A percentile compares a stretch with the other conserved stretches of the same genome.
These are phyloP conservation scores for Cheiracanthium punctorium DNA, from an alignment of 2,888 invertebrate genomes.

Conservation along the genomic window DNA sequence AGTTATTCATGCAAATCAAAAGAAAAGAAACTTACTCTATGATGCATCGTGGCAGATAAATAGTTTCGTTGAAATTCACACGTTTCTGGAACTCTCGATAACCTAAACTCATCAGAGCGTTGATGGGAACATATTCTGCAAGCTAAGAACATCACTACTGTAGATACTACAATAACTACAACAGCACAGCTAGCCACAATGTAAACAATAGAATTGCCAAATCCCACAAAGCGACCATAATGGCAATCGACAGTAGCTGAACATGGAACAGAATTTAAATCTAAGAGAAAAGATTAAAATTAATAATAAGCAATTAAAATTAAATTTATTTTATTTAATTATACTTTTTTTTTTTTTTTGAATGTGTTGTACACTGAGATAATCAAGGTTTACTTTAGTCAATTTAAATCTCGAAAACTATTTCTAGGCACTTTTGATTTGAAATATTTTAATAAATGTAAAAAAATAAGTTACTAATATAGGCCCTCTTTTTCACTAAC, in stretches of 20 bases:
- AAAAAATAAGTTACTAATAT: too few relatives aligned
- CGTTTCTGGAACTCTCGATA: slow-evolving; percentile 19
- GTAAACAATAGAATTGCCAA: slow-evolving; percentile 77
- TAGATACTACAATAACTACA: slow-evolving; percentile 78
- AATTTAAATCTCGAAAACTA: too few relatives aligned
- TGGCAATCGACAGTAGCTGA: slow-evolving; percentile 40
- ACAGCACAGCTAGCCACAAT: slow-evolving; percentile 78
- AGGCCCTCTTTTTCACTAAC: too few relatives aligned
- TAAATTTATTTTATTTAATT: neutral
- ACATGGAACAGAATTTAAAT: slow-evolving; percentile 6
- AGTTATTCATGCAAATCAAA: too few relatives aligned
- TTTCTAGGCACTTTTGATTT: too few relatives aligned
- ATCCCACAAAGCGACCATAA: slow-evolving; percentile 65
- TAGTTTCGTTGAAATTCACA: neutral
- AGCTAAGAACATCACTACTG: slow-evolving; percentile 77
- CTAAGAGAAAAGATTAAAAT: neutral
- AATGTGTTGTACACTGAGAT: too few relatives aligned
- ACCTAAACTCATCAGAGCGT: slow-evolving; percentile 72
- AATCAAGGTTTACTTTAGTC: too few relatives aligned
- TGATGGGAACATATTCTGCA: slow-evolving; percentile 77
- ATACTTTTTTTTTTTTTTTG: too few relatives aligned
- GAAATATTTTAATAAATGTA: too few relatives aligned
- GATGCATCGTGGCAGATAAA: neutral
- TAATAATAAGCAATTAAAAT: neutral
- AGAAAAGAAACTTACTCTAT: neutral